phyloP scores from a whole-genome alignment of 1,140 invertebrate genomes.

The Bicyclus anynana region DNA sequence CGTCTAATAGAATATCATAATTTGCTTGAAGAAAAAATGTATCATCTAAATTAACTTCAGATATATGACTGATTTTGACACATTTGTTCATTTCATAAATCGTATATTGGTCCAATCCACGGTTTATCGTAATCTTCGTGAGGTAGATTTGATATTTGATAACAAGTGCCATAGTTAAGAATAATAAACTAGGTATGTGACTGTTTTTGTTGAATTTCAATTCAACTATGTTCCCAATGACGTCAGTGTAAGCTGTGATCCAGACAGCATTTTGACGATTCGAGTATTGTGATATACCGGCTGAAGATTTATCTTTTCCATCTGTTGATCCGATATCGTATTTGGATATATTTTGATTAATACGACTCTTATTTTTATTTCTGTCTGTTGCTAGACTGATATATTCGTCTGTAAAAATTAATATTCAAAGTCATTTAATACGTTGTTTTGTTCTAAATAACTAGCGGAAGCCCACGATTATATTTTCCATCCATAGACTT shows the following conservation, averaged over 20 bases:
- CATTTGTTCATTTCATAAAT: slow-evolving; percentile 46
- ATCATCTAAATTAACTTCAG: slow-evolving; percentile 44
- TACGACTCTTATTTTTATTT: slow-evolving; percentile 32
- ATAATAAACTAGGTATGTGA: slow-evolving; percentile 32
- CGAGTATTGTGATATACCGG: neutral
- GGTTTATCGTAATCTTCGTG: slow-evolving; percentile 35
- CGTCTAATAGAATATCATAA: slow-evolving; percentile 42
- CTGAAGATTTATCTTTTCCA: slow-evolving; percentile 20
- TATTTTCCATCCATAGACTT: too few relatives aligned
- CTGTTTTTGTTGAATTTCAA: slow-evolving; percentile 41
- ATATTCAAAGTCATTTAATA: neutral
- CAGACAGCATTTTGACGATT: slow-evolving; percentile 13
- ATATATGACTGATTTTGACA: slow-evolving; percentile 36
- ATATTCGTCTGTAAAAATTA: slow-evolving; percentile 34
- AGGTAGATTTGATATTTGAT: slow-evolving; percentile 34
- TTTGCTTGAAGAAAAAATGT: slow-evolving; percentile 41
- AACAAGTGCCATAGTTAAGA: slow-evolving; percentile 42
- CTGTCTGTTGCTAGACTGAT: slow-evolving; percentile 22
- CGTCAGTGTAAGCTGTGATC: slow-evolving; percentile 33
- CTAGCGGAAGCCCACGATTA: too few relatives aligned
- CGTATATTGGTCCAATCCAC: slow-evolving; percentile 30
- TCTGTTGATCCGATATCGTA: slow-evolving; percentile 21
- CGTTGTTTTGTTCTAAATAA: too few relatives aligned
- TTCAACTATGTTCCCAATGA: slow-evolving; percentile 28
- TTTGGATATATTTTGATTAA: slow-evolving; percentile 22